A percentile compares a stretch with the other conserved stretches of the same genome.
Evolutionary conservation across 2,113 vertebrate genomes (phyloP).

Genomic region (Smithornis capensis): DNA sequence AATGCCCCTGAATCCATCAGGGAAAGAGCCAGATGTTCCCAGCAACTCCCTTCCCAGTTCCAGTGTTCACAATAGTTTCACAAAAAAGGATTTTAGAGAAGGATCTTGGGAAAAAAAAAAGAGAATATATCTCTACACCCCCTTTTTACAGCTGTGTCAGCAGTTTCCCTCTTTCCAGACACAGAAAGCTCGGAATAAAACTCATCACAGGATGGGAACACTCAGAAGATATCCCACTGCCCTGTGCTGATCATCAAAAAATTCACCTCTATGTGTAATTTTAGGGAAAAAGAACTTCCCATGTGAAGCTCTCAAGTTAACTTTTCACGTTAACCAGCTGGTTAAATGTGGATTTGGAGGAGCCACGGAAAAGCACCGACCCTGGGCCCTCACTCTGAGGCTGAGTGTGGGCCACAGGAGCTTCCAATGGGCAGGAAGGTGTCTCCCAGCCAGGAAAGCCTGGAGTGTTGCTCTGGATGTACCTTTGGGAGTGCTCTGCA

Average conservation of each 20-base stretch:
- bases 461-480: fast-evolving
- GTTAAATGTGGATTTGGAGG: fast-evolving
- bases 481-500: slow-evolving; percentile 37
- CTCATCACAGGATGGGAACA: fast-evolving
- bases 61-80: neutral
- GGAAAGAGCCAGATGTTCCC: neutral
- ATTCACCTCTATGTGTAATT: neutral
- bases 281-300: neutral
- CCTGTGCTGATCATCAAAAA: fast-evolving
- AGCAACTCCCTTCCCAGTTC: neutral
- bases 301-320: neutral
- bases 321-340: neutral
- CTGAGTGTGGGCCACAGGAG: fast-evolving
- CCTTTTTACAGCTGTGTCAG: neutral
- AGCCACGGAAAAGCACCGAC: neutral
- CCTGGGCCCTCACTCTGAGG: too few species aligned
- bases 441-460: neutral
- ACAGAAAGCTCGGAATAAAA: neutral
- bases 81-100: neutral
- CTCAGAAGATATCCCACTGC: neutral
- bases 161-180: neutral
- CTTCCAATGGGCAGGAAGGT: fast-evolving
- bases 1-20: neutral
- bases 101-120: neutral
- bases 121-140: fast-evolving